Evolutionary conservation across 2,113 vertebrate species (phyloP).

Genomic region (Colistium nudipinnis): DNA sequence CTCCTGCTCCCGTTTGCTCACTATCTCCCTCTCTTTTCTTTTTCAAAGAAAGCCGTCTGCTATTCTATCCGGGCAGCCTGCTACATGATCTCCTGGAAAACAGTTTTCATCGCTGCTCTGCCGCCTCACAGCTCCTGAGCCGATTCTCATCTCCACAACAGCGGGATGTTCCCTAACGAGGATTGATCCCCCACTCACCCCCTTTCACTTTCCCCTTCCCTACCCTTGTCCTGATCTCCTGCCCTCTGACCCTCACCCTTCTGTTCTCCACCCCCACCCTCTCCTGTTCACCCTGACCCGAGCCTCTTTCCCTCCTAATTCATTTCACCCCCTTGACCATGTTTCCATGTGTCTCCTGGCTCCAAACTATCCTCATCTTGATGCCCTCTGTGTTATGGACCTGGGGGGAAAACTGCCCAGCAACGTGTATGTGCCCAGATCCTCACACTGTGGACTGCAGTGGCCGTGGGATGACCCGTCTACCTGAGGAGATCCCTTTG

Average conservation of each 20-base stretch:
- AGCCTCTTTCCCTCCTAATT: conserved; percentile 61
- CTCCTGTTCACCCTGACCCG: conserved; percentile 50
- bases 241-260: conserved; percentile 68
- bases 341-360: conserved; percentile 83
- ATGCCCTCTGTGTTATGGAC: conserved; percentile 79
- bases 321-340: conserved; percentile 80
- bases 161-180: conserved; percentile 75
- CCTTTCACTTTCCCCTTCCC: conserved; percentile 77
- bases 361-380: conserved; percentile 79
- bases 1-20: conserved; percentile 55
- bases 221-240: conserved; percentile 69
- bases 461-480: conserved; percentile 88
- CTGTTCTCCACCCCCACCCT: conserved; percentile 57
- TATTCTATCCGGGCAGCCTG: conserved; percentile 79
- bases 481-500: conserved; percentile 92
- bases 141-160: conserved; percentile 52
- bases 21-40: conserved; percentile 71
- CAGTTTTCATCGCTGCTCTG: conserved; percentile 62
- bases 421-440: conserved; percentile 89
- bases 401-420: conserved; percentile 86
- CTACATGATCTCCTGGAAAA: conserved; percentile 87
- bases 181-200: conserved; percentile 79
- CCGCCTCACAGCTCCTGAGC: conserved; percentile 65
- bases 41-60: conserved; percentile 78
- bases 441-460: conserved; percentile 96